phyloP scores from a whole-genome alignment of 2,113 vertebrate genomes.

The Porphyrio hochstetteri region DNA sequence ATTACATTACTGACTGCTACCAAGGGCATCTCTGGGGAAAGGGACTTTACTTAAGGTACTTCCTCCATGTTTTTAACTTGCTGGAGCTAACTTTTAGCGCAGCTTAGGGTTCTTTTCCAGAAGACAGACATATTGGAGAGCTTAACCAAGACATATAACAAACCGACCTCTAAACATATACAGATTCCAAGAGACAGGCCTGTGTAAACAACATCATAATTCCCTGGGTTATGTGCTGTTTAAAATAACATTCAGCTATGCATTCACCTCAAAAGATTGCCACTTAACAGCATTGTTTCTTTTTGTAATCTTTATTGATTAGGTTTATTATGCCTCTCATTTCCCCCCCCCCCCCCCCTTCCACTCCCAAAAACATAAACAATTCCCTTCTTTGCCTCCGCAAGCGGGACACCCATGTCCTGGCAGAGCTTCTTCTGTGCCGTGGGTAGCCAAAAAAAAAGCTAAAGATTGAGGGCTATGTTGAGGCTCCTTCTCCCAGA shows the following conservation, averaged over 20 bases:
- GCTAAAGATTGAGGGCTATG: fast-evolving
- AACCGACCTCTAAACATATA: constrained; percentile 52
- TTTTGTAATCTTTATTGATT: constrained; percentile 60
- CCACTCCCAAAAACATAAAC: constrained; percentile 27
- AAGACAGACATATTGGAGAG: constrained; percentile 56
- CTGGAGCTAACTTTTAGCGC: constrained; percentile 45
- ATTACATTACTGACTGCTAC: constrained; percentile 71
- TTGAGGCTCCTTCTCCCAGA: background rate
- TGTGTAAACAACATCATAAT: constrained; percentile 65
- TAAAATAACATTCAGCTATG: constrained; percentile 57
- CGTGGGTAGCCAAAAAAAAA: background rate
- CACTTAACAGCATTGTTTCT: constrained; percentile 32
- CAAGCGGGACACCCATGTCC: fast-evolving
- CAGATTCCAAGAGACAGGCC: constrained; percentile 46
- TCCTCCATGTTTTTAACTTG: constrained; percentile 53
- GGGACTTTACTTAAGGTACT: constrained; percentile 65
- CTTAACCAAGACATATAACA: constrained; percentile 58
- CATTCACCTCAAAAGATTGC: constrained; percentile 55
- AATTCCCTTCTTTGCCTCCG: background rate
- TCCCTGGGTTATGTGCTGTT: constrained; percentile 55
- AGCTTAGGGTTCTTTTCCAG: constrained; percentile 32
- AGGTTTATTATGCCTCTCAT: constrained; percentile 42
- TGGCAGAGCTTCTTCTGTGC: fast-evolving
- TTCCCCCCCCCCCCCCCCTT: background rate
- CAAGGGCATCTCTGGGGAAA: constrained; percentile 63